phyloP scores from a whole-genome alignment of 1,140 invertebrate species.

The Macrobrachium nipponense region DNA sequence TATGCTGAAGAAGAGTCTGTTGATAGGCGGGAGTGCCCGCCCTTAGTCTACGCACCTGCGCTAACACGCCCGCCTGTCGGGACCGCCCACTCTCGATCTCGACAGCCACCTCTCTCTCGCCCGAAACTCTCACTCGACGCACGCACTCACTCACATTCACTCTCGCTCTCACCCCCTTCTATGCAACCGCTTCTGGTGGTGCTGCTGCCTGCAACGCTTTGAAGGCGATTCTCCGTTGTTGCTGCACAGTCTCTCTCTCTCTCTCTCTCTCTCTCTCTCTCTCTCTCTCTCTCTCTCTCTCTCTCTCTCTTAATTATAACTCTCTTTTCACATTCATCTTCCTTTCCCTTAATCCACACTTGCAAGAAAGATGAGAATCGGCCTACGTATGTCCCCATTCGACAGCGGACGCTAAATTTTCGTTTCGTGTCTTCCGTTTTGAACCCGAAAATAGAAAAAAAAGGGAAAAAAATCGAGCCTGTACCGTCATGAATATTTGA shows the following conservation, averaged over 20 bases:
- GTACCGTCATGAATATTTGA: too few relatives aligned
- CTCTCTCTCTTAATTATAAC: not conserved
- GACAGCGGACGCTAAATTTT: too few relatives aligned
- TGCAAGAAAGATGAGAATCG: too few relatives aligned
- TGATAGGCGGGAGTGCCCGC: constrained; percentile 42
- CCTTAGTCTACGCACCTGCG: constrained; percentile 45
- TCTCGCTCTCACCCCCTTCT: constrained; percentile 22
- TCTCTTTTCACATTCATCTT: not conserved
- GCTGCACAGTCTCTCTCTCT: not conserved
- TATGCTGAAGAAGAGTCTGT: not conserved
- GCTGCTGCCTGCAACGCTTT: constrained; percentile 15
- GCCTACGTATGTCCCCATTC: too few relatives aligned
- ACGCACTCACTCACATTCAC: constrained; percentile 18
- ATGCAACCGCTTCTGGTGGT: not conserved
- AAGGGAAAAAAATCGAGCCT: too few relatives aligned
- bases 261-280: constrained; percentile 25
- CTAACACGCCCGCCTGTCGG: constrained; percentile 32
- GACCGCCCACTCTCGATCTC: constrained; percentile 15
- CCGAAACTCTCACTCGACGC: not conserved
- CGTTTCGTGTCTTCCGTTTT: too few relatives aligned
- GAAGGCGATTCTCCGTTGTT: too few relatives aligned
- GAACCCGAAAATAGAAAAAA: too few relatives aligned
- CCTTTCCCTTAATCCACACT: not conserved
- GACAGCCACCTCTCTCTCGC: constrained; percentile 17
- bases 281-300: constrained; percentile 8